A percentile compares a stretch with the other conserved stretches of the same genome.
Evolutionary conservation across 2,797 vertebrate genomes (phyloP).

Genomic region (Ispidina picta): DNA sequence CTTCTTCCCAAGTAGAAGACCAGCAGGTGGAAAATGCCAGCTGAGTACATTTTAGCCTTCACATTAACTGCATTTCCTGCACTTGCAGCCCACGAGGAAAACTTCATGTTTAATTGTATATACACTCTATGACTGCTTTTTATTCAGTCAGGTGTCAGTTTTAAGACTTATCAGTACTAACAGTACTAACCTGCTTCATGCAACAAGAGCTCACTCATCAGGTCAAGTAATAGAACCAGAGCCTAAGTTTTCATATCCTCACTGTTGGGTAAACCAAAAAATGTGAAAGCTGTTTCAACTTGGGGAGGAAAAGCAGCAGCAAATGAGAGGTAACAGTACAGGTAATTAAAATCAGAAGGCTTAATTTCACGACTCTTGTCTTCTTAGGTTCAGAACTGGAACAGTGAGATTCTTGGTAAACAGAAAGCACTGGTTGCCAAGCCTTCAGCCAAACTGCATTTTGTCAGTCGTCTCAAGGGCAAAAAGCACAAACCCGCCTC

Average conservation of each 20-base stretch:
- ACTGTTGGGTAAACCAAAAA: not conserved
- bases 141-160: not conserved
- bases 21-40: not conserved
- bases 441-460: constrained; percentile 93
- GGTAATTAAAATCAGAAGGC: not conserved
- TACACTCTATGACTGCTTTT: not conserved
- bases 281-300: not conserved
- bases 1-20: not conserved
- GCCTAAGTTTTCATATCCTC: not conserved
- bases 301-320: not conserved
- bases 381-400: constrained; percentile 91
- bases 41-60: not conserved
- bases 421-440: constrained; percentile 89
- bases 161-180: not conserved
- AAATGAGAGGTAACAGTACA: not conserved
- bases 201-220: not conserved
- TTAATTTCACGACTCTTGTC: constrained; percentile 39
- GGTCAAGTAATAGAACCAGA: not conserved
- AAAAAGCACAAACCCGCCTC: constrained; percentile 88
- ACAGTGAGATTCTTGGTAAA: constrained; percentile 89
- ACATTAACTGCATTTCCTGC: not conserved
- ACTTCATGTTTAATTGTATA: not conserved
- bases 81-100: not conserved
- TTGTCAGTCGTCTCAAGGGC: constrained; percentile 91
- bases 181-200: not conserved